phyloP scores from a whole-genome alignment of 1,140 invertebrate species.

The Bilobella aurantiaca region DNA sequence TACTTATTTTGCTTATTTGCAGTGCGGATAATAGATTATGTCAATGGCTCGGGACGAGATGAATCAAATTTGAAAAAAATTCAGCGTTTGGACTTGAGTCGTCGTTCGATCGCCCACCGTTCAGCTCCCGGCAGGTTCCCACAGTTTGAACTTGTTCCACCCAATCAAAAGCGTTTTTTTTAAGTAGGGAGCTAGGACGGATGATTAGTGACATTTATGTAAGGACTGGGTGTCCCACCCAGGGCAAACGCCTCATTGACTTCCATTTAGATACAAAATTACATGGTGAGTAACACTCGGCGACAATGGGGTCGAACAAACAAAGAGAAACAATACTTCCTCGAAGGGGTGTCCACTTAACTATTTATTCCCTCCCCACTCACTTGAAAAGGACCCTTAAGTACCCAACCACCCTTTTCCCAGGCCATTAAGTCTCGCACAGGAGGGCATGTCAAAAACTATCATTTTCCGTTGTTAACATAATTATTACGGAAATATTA shows the following conservation, averaged over 20 bases:
- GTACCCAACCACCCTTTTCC: not conserved
- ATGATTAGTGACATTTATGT: conserved; percentile 8
- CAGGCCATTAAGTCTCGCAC: not conserved
- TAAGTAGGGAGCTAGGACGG: not conserved
- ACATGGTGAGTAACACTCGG: conserved; percentile 22
- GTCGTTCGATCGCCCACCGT: not conserved
- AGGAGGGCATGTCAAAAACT: not conserved
- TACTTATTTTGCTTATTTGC: not conserved
- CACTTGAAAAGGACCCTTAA: not conserved
- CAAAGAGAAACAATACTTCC: no score
- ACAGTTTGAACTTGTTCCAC: not conserved
- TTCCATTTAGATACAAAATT: conserved; percentile 31
- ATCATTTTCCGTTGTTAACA: not conserved
- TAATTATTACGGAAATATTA: not conserved
- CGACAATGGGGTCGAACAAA: not conserved
- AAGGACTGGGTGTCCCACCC: not conserved
- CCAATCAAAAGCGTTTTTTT: not conserved
- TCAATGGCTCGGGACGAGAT: no score
- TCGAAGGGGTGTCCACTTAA: not conserved
- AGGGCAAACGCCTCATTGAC: conserved; percentile 27
- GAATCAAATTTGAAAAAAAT: no score
- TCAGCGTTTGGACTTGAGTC: not conserved
- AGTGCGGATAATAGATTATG: not conserved
- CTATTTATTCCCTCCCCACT: not conserved
- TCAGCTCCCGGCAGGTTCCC: conserved; percentile 4